Evolutionary conservation across 1,140 invertebrate species (phyloP), one percentile per base, ranked within the genome.

Genomic region (Saccostrea echinata): DNA sequence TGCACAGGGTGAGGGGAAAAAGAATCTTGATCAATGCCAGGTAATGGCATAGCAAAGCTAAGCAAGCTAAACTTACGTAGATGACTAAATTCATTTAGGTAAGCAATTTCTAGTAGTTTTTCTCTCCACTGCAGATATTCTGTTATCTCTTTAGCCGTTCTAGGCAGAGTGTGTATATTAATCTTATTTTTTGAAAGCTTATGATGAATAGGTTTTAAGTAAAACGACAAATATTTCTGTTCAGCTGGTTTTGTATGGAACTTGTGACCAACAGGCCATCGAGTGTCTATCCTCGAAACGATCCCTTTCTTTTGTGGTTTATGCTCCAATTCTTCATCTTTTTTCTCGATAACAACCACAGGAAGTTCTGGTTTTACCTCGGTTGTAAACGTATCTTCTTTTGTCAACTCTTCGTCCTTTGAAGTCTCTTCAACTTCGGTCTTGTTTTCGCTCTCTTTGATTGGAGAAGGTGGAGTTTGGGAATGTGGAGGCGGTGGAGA

Each of bases 11-110:
- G 16, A 30, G 68, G 24, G 1, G 27, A 33, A 76, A 27, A 30
- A 1, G 68, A 30, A 30, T 33, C 16, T 13, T 27, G 68, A 33
- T 83, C 35, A 51, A 83, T 84, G 4, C 52, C 53, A 27, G 83
- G 83, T 30, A 84, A 43, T 27, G 83, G 83, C 83, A 84, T 33
- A 0, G 83, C 27, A 21, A 84, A 84, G 18, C 16, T 61, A 16
- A 33, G n/a, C 30, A 84, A 84, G 16, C 43, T 53, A 24, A 53
- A 57, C 3, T 53, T 53, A n/a, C 52, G 43, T 8, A 84, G 30
- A 84, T 84, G 83, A 61, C 52, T 53, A 61, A 84, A 84, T 27
- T 84, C 83, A 16, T 84, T 84, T 35, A 84, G 21, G 53, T 84
- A 84, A 0, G 83, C 83, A 12, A 84, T 84, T 84, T 84, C 43